Base-by-base conservation (phyloP, 2,113 vertebrate species). In the Heterotis niloticus region DNA sequence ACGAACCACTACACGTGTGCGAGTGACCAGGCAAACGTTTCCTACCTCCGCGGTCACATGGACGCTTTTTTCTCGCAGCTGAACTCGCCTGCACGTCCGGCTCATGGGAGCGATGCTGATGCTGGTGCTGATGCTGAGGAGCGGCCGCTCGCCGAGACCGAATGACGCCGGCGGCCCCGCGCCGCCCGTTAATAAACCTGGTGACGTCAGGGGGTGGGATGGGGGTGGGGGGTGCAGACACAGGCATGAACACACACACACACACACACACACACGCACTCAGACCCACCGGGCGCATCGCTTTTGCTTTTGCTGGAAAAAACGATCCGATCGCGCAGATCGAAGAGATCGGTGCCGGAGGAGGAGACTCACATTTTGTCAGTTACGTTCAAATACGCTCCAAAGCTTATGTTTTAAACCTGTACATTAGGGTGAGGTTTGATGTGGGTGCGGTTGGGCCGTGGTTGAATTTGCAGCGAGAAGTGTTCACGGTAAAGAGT, bases 111-210 rank as follows among this genome's bases (percentile, higher is more conserved):
- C 82, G 76, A 85, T 84, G 83, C 78, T 9, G n/a, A n/a, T n/a
- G 84, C 82, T 82, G 80, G 83, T 82, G 67, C 62, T 66, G 70
- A 76, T 73, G 82, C 26, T 54, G 80, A 75, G 82, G 79, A 87
- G 86, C 88, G 86, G 87, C 84, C 81, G 85, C 85, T 65, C 85
- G 77, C 51, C 54, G 44, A 79, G 81, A 77, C 86, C 82, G 80
- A 89, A 70, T 81, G 87, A 76, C 76, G 80, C 69, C 59, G 34
- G 82, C 59, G 34, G 20, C 80, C 64, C 79, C 76, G 80, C 75
- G 75, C 77, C 68, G 78, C 77, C 59, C 66, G 83, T 81, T 92
- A 89, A 89, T 91, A 91, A 88, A 80, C 75, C 79, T 28, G 14
- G 78, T 88, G 87, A 91, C 89, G 89, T 90, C 88, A 91, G 70